Conservation (phyloP, 1,140 invertebrate genomes). For the Dreissena rostriformis region DNA sequence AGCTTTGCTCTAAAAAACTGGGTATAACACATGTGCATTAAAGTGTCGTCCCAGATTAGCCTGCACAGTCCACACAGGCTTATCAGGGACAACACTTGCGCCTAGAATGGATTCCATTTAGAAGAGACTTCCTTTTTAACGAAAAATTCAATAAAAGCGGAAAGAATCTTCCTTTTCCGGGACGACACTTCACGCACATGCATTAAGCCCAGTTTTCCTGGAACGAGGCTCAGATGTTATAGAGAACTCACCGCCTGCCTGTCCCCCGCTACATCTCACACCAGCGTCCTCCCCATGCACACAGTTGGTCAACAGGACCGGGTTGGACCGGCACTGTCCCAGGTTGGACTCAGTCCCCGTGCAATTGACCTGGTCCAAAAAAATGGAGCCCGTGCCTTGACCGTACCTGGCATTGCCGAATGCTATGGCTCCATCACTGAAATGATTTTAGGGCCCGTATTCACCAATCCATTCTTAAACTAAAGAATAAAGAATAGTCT, state of each 20-base stretch:
- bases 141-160: too few relatives aligned
- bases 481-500: too few relatives aligned
- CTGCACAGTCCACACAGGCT: too few relatives aligned
- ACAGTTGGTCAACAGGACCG: constrained; percentile 62
- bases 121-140: too few relatives aligned
- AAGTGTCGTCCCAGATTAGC: too few relatives aligned
- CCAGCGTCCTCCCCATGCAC: constrained; percentile 67
- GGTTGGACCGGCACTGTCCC: constrained; percentile 82
- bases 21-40: too few relatives aligned
- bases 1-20: too few relatives aligned
- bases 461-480: too few relatives aligned
- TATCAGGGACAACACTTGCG: too few relatives aligned
- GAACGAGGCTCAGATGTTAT: background rate
- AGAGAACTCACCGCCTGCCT: background rate
- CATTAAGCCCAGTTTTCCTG: background rate
- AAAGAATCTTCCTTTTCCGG: too few relatives aligned
- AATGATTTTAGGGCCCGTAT: too few relatives aligned
- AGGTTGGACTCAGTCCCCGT: constrained; percentile 86
- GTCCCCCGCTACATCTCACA: constrained; percentile 57
- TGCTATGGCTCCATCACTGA: constrained; percentile 66
- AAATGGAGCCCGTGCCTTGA: constrained; percentile 86
- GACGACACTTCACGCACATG: background rate
- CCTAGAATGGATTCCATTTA: too few relatives aligned
- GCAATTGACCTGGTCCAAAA: constrained; percentile 88
- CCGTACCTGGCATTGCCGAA: constrained; percentile 65